Base-by-base conservation (phyloP, 2,797 vertebrate species). In the Cheirogaleus major region DNA sequence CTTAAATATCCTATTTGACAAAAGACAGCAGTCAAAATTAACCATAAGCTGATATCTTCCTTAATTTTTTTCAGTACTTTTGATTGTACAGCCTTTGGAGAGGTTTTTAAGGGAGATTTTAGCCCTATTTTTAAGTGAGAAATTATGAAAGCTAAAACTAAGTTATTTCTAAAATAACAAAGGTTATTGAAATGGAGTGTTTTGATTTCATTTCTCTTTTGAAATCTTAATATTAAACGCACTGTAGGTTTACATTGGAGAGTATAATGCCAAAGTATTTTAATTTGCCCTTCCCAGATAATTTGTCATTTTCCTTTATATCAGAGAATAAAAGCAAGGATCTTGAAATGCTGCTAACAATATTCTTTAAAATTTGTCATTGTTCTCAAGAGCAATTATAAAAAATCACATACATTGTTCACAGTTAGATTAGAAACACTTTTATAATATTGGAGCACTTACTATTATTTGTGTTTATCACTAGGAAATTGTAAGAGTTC, bases 261-360 rank as follows among this genome's bases (percentile, higher is more conserved):
- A 57, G 1, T 88, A 5, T 25, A 80, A 80, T 57, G 18, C 5
- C 1, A n/a, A 57, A 78, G n/a, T 25, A 67, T 70, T 35, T 85
- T 52, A 48, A 5, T 59, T 57, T 81, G 15, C 6, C 69, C 22
- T 72, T 93, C 45, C 32, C 14, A 69, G 25, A 52, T 70, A 57
- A 61, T 88, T 80, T 90, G 30, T 78, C 13, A 88, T 80, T 67
- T 84, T 93, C 35, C 88, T 72, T 89, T 94, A 78, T 41, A 57
- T 48, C 4, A 78, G 67, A 78, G 2, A 59, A 41, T 89, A 48
- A 20, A 89, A 84, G 41, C 9, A 84, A 88, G 22, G 1, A 75
- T 93, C 43, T 65, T 86, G 25, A 72, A 82, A 27, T 91, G 2
- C 18, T 93, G 7, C 82, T 93, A 65, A 79, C 30, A 80, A 38